These are phyloP conservation scores for Tachina fera DNA, from an alignment of 2,888 invertebrate species.

Conservation along the genomic window DNA sequence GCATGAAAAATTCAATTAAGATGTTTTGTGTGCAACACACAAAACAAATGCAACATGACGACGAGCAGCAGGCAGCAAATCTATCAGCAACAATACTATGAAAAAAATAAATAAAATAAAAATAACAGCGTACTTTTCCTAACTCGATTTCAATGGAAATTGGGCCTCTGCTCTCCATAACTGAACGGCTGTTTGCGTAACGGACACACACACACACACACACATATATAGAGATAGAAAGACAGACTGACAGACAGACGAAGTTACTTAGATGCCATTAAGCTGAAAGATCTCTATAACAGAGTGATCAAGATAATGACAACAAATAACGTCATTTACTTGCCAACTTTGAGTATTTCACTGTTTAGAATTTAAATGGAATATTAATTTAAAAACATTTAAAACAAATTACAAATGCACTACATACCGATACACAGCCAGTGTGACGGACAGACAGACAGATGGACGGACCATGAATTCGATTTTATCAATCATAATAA, in stretches of 20 bases:
- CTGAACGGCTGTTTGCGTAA: background rate
- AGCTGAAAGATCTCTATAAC: conserved; percentile 52
- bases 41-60: conserved; percentile 47
- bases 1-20: conserved; percentile 72
- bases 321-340: conserved; percentile 66
- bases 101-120: background rate
- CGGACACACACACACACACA: background rate
- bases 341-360: conserved; percentile 52
- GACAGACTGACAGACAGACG: background rate
- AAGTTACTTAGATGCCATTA: conserved; percentile 10
- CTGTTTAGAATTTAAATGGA: conserved; percentile 60
- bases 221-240: background rate
- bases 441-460: background rate
- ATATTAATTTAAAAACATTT: conserved; percentile 65
- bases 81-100: conserved; percentile 26
- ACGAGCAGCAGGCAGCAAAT: conserved; percentile 44
- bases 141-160: conserved; percentile 60
- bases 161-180: conserved; percentile 46
- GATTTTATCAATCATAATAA: conserved; percentile 58
- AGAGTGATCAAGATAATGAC: conserved; percentile 68
- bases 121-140: conserved; percentile 25
- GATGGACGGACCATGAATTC: conserved; percentile 18
- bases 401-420: conserved; percentile 48
- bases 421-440: background rate
- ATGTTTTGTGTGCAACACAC: conserved; percentile 67